These are phyloP conservation scores for Leucosticte australis DNA, from an alignment of 2,113 vertebrate species.

Conservation along the genomic window DNA sequence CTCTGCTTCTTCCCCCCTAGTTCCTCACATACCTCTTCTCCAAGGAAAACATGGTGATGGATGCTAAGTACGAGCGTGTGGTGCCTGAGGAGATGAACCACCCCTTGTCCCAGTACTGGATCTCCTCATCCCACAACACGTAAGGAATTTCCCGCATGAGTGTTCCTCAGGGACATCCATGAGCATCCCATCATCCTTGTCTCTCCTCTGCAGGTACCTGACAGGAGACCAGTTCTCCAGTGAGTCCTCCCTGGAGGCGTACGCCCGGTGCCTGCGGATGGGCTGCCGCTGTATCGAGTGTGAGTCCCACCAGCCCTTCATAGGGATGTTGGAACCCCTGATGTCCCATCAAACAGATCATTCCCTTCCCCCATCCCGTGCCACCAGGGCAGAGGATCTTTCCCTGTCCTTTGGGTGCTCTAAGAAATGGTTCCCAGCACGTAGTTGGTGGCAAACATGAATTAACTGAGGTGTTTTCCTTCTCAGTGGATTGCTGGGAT, in stretches of 20 bases:
- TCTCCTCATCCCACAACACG: conserved; percentile 90
- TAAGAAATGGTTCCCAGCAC: fast-evolving
- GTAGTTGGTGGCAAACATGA: fast-evolving
- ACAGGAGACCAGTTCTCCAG: conserved; percentile 90
- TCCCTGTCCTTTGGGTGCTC: not conserved
- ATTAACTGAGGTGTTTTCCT: not conserved
- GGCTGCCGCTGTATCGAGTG: conserved; percentile 87
- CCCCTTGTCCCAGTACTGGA: conserved; percentile 87
- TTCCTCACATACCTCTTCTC: conserved; percentile 88
- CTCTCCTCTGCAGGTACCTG: conserved; percentile 74
- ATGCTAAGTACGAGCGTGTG: conserved; percentile 71
- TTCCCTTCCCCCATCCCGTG: not conserved
- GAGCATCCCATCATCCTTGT: not conserved
- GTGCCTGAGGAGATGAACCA: conserved; percentile 82
- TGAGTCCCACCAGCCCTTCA: conserved; percentile 33
- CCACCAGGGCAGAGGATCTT: fast-evolving
- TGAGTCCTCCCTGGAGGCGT: conserved; percentile 85
- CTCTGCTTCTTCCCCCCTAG: conserved; percentile 24
- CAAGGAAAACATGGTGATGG: conserved; percentile 82
- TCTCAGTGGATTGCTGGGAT: conserved; percentile 88
- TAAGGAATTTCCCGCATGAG: conserved; percentile 12
- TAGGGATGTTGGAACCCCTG: not conserved
- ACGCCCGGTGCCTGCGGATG: conserved; percentile 85
- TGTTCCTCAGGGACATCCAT: fast-evolving
- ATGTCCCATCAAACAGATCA: not conserved